Conservation (phyloP, 1,140 invertebrate species). For the Drosophila watanabei region DNA sequence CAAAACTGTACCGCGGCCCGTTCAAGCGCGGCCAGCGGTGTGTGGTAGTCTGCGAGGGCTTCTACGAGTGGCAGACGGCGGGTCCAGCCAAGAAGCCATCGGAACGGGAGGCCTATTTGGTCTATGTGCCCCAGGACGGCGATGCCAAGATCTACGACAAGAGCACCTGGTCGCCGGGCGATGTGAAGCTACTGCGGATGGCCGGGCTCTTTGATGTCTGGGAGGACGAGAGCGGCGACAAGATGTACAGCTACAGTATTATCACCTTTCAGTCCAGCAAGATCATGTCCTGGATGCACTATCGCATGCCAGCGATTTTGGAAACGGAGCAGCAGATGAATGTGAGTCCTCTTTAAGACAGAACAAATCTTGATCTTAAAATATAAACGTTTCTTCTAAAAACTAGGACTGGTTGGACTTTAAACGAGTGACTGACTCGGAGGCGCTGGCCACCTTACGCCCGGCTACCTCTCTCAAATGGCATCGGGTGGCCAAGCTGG, state of each 20-base stretch:
- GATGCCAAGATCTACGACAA: constrained; percentile 87
- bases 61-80: constrained; percentile 95
- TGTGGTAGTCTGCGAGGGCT: constrained; percentile 92
- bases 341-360: constrained; percentile 82
- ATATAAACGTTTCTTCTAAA: not conserved
- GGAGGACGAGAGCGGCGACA: constrained; percentile 87
- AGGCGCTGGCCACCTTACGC: constrained; percentile 87
- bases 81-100: constrained; percentile 88
- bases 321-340: constrained; percentile 89
- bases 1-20: constrained; percentile 89
- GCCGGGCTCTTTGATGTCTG: constrained; percentile 92
- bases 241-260: constrained; percentile 91
- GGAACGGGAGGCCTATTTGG: constrained; percentile 88
- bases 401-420: constrained; percentile 90
- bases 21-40: constrained; percentile 91
- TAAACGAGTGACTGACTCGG: constrained; percentile 86
- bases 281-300: constrained; percentile 91
- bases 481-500: constrained; percentile 90
- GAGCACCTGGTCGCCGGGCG: constrained; percentile 87
- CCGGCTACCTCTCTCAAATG: constrained; percentile 87
- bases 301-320: constrained; percentile 92
- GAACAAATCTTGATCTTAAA: not conserved
- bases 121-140: constrained; percentile 88
- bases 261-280: constrained; percentile 92
- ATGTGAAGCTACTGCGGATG: constrained; percentile 90